These are phyloP conservation scores for Tetramorium parvispinum DNA, from an alignment of 1,140 invertebrate species.

Conservation along the genomic window DNA sequence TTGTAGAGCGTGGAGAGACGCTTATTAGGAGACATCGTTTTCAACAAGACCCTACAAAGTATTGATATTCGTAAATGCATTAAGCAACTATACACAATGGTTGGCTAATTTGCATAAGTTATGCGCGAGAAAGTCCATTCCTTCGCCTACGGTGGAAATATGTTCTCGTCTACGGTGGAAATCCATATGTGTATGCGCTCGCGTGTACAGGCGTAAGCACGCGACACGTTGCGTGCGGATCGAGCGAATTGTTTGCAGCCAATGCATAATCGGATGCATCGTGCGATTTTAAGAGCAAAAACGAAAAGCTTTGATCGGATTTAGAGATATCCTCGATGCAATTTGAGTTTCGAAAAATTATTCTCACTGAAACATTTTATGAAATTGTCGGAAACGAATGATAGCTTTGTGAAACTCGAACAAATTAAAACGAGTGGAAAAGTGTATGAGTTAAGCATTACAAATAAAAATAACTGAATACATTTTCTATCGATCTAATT, in stretches of 20 bases:
- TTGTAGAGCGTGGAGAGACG: background rate
- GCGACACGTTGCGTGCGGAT: background rate
- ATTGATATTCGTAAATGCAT: constrained; percentile 71
- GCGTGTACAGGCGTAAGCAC: background rate
- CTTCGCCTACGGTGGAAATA: constrained; percentile 65
- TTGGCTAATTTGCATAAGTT: constrained; percentile 78
- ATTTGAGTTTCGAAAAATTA: background rate
- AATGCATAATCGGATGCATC: constrained; percentile 30
- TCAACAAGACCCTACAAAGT: constrained; percentile 1
- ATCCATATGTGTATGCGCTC: background rate
- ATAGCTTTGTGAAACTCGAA: background rate
- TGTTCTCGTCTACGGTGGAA: constrained; percentile 68
- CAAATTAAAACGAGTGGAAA: background rate
- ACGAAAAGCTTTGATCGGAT: background rate
- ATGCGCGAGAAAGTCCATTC: constrained; percentile 78
- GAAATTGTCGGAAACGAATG: background rate
- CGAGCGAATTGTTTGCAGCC: constrained; percentile 2
- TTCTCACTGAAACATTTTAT: background rate
- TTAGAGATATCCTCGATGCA: background rate
- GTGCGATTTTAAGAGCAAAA: background rate
- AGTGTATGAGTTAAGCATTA: background rate
- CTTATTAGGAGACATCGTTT: background rate
- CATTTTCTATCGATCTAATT: background rate
- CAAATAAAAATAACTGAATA: background rate
- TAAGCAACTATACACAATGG: constrained; percentile 79